Conservation (phyloP, 2,888 invertebrate species). For the Sinodicranocentrus sp. region DNA sequence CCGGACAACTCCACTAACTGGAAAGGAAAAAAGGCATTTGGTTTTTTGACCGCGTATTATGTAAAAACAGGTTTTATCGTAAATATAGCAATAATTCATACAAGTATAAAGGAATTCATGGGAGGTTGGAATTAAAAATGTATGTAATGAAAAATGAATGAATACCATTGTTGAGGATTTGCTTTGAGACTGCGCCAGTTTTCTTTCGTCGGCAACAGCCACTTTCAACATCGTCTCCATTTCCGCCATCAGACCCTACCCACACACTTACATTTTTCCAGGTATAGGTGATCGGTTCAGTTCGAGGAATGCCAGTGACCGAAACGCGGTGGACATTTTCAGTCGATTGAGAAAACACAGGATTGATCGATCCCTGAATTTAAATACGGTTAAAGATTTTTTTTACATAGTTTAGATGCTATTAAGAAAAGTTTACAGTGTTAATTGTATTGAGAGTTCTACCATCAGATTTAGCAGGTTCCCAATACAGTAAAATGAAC, state of each 20-base stretch:
- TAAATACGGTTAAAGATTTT: too few relatives aligned
- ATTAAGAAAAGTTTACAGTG: too few relatives aligned
- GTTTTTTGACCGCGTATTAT: background rate
- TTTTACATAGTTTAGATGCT: too few relatives aligned
- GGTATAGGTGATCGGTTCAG: slow-evolving; percentile 74
- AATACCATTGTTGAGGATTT: slow-evolving; percentile 75
- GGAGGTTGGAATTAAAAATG: background rate
- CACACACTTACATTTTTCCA: slow-evolving; percentile 77
- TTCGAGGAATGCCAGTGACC: slow-evolving; percentile 14
- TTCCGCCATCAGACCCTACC: slow-evolving; percentile 66
- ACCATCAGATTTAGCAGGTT: too few relatives aligned
- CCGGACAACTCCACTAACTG: slow-evolving; percentile 90
- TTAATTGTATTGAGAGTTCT: too few relatives aligned
- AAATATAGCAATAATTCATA: too few relatives aligned
- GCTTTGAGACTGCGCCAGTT: slow-evolving; percentile 69
- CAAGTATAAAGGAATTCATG: background rate
- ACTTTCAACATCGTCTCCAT: slow-evolving; percentile 13
- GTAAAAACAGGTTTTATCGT: slow-evolving; percentile 30
- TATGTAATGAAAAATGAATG: too few relatives aligned
- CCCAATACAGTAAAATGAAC: too few relatives aligned
- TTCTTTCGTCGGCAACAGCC: slow-evolving; percentile 42
- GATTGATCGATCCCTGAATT: slow-evolving; percentile 62
- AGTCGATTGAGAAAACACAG: slow-evolving; percentile 41
- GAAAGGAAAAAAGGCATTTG: background rate
- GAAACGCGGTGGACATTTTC: background rate